Percentiles rank a stretch among this genome's conserved stretches.
phyloP scores from a whole-genome alignment of 1,140 invertebrate species.

The Oncopeltus fasciatus region DNA sequence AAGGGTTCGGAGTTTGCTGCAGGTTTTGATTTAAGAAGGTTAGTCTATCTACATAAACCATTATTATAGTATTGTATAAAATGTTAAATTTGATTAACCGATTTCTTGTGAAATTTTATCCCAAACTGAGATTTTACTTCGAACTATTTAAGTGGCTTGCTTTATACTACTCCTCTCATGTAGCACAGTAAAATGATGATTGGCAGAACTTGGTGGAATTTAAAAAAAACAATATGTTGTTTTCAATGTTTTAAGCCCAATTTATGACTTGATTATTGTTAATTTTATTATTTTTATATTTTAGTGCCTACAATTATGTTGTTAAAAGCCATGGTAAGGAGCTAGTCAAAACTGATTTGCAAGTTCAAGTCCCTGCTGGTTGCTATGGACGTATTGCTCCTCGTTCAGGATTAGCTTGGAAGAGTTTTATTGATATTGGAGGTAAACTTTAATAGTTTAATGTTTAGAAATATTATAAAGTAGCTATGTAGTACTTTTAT shows the following conservation, averaged over 20 bases:
- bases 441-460: slow-evolving; percentile 32
- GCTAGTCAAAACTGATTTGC: slow-evolving; percentile 82
- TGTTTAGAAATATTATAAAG: neutral
- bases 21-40: slow-evolving; percentile 83
- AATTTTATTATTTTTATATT: slow-evolving; percentile 17
- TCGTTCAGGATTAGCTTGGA: slow-evolving; percentile 85
- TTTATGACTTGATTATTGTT: no score
- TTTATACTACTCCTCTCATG: no score
- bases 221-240: no score
- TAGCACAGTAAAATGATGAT: no score
- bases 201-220: no score
- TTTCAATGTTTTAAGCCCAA: no score
- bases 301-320: slow-evolving; percentile 70
- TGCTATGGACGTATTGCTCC: slow-evolving; percentile 94
- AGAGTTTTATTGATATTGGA: slow-evolving; percentile 93
- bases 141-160: no score
- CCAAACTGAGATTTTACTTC: no score
- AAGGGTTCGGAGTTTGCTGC: slow-evolving; percentile 75
- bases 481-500: no score
- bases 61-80: no score
- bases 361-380: slow-evolving; percentile 69
- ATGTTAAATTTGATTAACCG: no score
- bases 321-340: slow-evolving; percentile 74
- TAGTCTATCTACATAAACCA: slow-evolving; percentile 21
- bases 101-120: no score